A percentile compares a stretch with the other conserved stretches of the same genome.
These are phyloP conservation scores for Nasonia vitripennis DNA, from an alignment of 1,140 invertebrate genomes.

Conservation along the genomic window DNA sequence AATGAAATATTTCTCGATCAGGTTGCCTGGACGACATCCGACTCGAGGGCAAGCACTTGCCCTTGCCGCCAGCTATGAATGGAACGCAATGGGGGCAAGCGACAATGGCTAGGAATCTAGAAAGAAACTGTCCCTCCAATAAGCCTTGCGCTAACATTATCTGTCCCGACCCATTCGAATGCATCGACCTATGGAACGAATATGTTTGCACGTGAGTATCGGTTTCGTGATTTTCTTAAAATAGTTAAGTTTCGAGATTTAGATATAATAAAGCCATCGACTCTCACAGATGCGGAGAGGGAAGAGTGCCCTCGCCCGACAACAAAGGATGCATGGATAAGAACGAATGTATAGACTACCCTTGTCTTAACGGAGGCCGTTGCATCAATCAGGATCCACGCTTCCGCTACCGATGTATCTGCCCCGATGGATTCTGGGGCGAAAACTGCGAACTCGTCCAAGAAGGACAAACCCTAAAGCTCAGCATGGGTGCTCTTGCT, in stretches of 20 bases:
- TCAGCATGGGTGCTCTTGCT: constrained; percentile 94
- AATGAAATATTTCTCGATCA: constrained; percentile 60
- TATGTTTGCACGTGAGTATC: constrained; percentile 96
- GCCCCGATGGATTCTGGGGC: constrained; percentile 94
- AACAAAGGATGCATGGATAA: constrained; percentile 94
- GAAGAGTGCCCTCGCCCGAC: constrained; percentile 90
- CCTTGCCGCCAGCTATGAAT: constrained; percentile 93
- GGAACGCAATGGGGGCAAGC: constrained; percentile 96
- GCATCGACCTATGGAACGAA: constrained; percentile 96
- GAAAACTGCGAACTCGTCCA: constrained; percentile 95
- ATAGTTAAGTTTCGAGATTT: constrained; percentile 42
- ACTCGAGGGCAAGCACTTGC: constrained; percentile 93
- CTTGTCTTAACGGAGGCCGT: constrained; percentile 92
- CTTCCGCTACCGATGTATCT: constrained; percentile 88
- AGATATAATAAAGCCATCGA: neutral
- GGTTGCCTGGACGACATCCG: constrained; percentile 90
- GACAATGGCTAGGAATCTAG: constrained; percentile 92
- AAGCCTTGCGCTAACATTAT: constrained; percentile 94
- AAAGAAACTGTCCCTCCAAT: constrained; percentile 93
- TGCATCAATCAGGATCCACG: constrained; percentile 92
- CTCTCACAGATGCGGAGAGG: constrained; percentile 88
- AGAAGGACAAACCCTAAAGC: constrained; percentile 92
- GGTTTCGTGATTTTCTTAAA: neutral
- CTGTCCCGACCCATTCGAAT: constrained; percentile 95
- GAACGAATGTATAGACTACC: constrained; percentile 94